These are phyloP conservation scores for Bombyx mori DNA, from an alignment of 1,140 invertebrate genomes.

Conservation along the genomic window DNA sequence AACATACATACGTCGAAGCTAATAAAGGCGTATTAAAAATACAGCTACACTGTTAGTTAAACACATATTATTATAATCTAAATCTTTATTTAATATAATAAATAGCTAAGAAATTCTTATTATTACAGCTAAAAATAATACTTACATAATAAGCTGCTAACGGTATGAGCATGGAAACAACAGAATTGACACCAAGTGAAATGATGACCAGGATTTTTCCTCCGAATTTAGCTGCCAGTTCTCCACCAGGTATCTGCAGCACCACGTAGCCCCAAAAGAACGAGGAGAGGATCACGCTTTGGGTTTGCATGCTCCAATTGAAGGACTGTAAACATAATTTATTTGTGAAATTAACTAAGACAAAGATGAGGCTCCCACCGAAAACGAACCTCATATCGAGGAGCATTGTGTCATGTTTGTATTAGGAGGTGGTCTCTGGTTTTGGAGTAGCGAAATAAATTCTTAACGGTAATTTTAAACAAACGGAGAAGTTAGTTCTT, in stretches of 20 bases:
- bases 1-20: no score
- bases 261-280: slow-evolving; percentile 73
- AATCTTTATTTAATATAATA: neutral
- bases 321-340: slow-evolving; percentile 48
- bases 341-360: no score
- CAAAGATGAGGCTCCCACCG: no score
- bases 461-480: no score
- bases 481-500: no score
- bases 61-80: neutral
- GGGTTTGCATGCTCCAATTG: slow-evolving; percentile 73
- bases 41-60: no score
- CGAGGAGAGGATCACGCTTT: slow-evolving; percentile 73
- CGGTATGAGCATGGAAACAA: slow-evolving; percentile 41
- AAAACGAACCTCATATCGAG: no score
- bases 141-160: slow-evolving; percentile 44
- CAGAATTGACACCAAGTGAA: slow-evolving; percentile 41
- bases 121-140: slow-evolving; percentile 5
- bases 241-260: slow-evolving; percentile 25
- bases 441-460: no score
- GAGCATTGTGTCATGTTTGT: no score
- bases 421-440: no score
- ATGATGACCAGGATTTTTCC: slow-evolving; percentile 64
- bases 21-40: no score
- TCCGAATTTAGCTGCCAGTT: slow-evolving; percentile 73
- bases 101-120: neutral